These are phyloP conservation scores for Seriola aureovittata DNA, from an alignment of 2,113 vertebrate species.

Conservation along the genomic window DNA sequence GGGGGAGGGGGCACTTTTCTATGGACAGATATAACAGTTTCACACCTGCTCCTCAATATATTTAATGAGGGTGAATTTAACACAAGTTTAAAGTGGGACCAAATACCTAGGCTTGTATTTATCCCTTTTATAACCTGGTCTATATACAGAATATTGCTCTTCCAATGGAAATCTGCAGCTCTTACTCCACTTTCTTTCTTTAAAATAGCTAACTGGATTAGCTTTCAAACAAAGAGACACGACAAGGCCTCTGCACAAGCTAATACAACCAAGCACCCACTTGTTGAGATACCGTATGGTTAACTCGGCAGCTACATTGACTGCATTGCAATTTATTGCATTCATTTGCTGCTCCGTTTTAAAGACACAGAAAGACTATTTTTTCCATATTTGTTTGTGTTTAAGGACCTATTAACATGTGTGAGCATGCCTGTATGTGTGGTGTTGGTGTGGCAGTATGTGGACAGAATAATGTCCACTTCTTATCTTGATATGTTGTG, in stretches of 20 bases:
- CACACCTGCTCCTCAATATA: constrained; percentile 79
- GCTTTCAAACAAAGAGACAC: constrained; percentile 22
- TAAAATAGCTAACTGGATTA: neutral
- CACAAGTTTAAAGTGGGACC: constrained; percentile 49
- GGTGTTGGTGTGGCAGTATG: constrained; percentile 69
- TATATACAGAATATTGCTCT: constrained; percentile 15
- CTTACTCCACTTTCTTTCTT: neutral
- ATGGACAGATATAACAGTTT: constrained; percentile 73
- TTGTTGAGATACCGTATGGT: neutral
- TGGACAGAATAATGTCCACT: constrained; percentile 69
- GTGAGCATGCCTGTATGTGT: constrained; percentile 80
- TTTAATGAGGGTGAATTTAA: constrained; percentile 61
- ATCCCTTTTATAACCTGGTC: constrained; percentile 24
- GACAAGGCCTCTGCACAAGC: constrained; percentile 17
- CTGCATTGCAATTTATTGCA: constrained; percentile 25
- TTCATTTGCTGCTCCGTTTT: constrained; percentile 6
- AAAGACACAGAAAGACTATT: neutral
- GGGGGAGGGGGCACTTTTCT: constrained; percentile 50
- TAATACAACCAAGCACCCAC: constrained; percentile 16
- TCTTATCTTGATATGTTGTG: constrained; percentile 69
- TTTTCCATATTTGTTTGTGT: constrained; percentile 39
- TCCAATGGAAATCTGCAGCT: neutral
- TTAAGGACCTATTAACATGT: constrained; percentile 76
- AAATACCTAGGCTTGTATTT: constrained; percentile 54
- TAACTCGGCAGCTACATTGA: neutral